Evolutionary conservation across 2,888 invertebrate genomes (phyloP), one percentile per base, ranked within the genome.

Genomic region (Cryptocheilus praepositus): DNA sequence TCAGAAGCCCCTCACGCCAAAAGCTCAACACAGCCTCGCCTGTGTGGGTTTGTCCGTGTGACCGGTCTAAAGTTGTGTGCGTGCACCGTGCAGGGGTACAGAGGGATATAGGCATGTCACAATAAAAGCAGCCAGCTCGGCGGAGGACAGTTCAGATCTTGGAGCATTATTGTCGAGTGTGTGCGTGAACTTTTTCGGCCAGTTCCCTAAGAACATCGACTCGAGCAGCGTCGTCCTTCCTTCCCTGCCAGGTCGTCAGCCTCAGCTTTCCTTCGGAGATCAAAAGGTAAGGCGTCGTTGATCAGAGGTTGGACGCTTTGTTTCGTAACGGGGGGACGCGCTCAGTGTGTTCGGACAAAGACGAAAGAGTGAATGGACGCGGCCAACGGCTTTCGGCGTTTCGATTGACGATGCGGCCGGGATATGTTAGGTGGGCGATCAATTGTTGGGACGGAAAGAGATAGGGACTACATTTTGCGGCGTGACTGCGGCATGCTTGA

Each of bases 101-200:
- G 5, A 49, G 49, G 62, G 64, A 63, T 68, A 70, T 71, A 67
- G 58, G 61, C 67, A 74, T 72, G 74, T 72, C 75, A 76, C 79
- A 79, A 84, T 84, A 84, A 82, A 84, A 84, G 82, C 81, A 70
- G 76, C 71, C 71, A 78, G 73, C 77, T 61, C 79, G 74, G 69
- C 67, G 71, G 51, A 74, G 80, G 71, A 73, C 71, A 70, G 75
- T 77, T 67, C 76, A 81, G 77, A 76, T 75, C 74, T 68, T 68
- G 69, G 73, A 69, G 65, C 63, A 73, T 77, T 67, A 61, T 64
- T 55, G 58, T 60, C 55, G 56, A 61, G 75, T 67, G 67, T 65
- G 64, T 68, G 46, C 16, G 64, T 69, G 65, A n/a, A 43, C 28
- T 51, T 64, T 64, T 61, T 43, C 55, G 61, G 53, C 21, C 62